phyloP scores from a whole-genome alignment of 2,113 vertebrate species.

The Cryptotis parvus region DNA sequence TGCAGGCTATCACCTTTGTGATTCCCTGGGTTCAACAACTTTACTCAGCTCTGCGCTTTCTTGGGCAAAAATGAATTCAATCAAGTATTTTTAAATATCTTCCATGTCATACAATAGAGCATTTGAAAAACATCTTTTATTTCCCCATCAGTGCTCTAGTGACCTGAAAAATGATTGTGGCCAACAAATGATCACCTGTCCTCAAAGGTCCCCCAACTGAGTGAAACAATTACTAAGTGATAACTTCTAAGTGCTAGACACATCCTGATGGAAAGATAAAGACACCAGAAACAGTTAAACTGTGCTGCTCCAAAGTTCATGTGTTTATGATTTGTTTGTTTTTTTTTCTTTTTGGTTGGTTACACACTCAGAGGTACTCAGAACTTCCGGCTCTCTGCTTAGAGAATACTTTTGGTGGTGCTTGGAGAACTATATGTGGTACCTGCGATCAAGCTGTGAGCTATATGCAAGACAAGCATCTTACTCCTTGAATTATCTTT shows the following conservation, averaged over 20 bases:
- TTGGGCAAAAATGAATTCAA: conserved; percentile 56
- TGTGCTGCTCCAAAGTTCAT: background rate
- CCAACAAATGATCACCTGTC: background rate
- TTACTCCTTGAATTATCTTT: too few species aligned
- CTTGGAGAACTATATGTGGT: too few species aligned
- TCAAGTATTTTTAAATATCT: background rate
- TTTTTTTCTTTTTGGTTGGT: too few species aligned
- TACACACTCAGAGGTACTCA: too few species aligned
- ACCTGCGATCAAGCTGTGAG: too few species aligned
- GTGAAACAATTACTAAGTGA: background rate
- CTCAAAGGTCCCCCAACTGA: background rate
- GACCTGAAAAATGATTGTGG: conserved; percentile 9
- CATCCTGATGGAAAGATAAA: background rate
- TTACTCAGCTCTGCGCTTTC: conserved; percentile 28
- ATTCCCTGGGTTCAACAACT: conserved; percentile 53
- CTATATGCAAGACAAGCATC: too few species aligned
- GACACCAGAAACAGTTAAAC: background rate
- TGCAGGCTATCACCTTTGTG: conserved; percentile 58
- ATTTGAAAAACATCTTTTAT: background rate
- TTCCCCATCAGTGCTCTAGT: background rate
- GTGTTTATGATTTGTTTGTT: background rate
- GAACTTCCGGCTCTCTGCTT: too few species aligned
- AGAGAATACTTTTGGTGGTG: too few species aligned
- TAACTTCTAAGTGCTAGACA: background rate
- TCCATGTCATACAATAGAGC: background rate